Conservation (phyloP, 2,797 vertebrate genomes). For the Jordanella pulchra region DNA sequence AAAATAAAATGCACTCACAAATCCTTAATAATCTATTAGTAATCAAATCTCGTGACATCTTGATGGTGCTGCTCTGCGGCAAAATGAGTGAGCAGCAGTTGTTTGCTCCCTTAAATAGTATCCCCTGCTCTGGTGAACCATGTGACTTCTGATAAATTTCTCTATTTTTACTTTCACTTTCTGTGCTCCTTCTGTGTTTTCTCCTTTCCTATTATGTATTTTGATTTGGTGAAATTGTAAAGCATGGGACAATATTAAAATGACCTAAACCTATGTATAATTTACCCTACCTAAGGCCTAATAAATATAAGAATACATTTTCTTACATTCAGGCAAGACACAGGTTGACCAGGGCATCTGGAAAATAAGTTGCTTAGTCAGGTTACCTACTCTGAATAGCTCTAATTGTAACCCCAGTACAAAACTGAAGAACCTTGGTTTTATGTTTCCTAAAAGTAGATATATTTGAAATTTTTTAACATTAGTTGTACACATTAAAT, state of each 20-base stretch:
- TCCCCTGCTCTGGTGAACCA: background rate
- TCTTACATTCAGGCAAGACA: too few relatives aligned
- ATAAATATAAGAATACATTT: background rate
- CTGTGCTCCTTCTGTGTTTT: background rate
- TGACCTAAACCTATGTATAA: background rate
- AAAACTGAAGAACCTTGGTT: background rate
- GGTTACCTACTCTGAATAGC: too few relatives aligned
- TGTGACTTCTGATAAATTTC: background rate
- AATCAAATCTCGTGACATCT: background rate
- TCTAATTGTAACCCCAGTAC: background rate
- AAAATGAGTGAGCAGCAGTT: background rate
- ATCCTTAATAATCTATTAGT: too few relatives aligned
- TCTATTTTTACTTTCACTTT: slow-evolving; percentile 1
- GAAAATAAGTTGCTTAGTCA: too few relatives aligned
- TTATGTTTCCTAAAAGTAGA: background rate
- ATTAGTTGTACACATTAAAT: background rate
- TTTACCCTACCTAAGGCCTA: background rate
- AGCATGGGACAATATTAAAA: background rate
- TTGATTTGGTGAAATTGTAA: background rate
- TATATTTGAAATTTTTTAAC: background rate
- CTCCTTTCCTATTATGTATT: background rate
- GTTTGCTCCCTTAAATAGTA: background rate
- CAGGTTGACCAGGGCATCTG: too few relatives aligned
- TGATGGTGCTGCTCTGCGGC: slow-evolving; percentile 1
- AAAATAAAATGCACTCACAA: background rate